Percentiles rank a stretch among this genome's conserved stretches.
Evolutionary conservation across 2,888 invertebrate genomes (phyloP).

Genomic region (Neoascia interrupta): DNA sequence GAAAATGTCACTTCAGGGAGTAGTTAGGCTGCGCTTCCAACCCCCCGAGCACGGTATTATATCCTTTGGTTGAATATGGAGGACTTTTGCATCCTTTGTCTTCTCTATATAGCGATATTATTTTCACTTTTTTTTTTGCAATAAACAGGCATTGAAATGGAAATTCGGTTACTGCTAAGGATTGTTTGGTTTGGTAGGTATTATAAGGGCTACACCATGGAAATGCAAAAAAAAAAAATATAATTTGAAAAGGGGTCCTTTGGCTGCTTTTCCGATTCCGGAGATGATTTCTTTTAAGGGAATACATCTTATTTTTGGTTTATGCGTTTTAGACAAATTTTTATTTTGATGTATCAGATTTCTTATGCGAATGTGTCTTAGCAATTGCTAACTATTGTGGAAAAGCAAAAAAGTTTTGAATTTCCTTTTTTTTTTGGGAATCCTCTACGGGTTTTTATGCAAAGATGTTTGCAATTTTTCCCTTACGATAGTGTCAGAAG

Average conservation of each 20-base stretch:
- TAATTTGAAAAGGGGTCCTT: conserved; percentile 54
- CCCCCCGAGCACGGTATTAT: conserved; percentile 11
- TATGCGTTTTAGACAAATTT: conserved; percentile 33
- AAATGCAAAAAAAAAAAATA: conserved; percentile 19
- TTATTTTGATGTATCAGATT: too few species aligned
- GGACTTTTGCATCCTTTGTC: conserved; percentile 29
- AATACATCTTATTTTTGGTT: conserved; percentile 52
- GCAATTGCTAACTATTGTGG: too few species aligned
- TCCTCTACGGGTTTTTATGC: too few species aligned
- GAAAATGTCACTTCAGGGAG: conserved; percentile 79
- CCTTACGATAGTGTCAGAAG: too few species aligned
- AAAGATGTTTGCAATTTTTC: too few species aligned
- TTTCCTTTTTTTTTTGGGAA: too few species aligned
- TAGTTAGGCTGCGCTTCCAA: conserved; percentile 73
- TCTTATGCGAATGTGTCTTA: too few species aligned
- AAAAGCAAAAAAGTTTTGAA: too few species aligned
- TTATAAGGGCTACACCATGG: conserved; percentile 18
- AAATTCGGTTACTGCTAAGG: conserved; percentile 62
- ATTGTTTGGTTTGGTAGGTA: conserved; percentile 36
- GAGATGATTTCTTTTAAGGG: conserved; percentile 41
- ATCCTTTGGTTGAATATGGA: conserved; percentile 50
- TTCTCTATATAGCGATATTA: conserved; percentile 23
- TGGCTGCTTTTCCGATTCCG: neutral
- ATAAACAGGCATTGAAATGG: conserved; percentile 60
- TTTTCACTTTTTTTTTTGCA: conserved; percentile 47